Evolutionary conservation across 2,113 vertebrate genomes (phyloP), one percentile per base, ranked within the genome.

Genomic region (Megalops atlanticus): DNA sequence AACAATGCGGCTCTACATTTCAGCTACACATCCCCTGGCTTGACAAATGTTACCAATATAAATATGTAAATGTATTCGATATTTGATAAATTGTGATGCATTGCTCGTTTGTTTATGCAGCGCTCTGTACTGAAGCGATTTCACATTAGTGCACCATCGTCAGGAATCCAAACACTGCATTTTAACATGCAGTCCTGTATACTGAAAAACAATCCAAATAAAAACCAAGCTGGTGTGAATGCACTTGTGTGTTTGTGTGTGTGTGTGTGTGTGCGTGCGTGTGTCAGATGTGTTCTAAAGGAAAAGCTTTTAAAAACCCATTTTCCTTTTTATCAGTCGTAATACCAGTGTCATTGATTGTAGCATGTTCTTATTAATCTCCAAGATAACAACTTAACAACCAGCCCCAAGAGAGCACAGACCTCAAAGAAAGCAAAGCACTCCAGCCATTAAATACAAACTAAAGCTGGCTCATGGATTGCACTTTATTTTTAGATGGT

Each of bases 41-140:
- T 43, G 40, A 64, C 81, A 76, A 58, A 85, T 64, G 68, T 24
- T n/a, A 41, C 47, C 79, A 73, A 73, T 79, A 81, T 72, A 74
- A 83, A 85, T 73, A 81, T 85, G 80, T 72, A 84, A 80, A 86
- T 86, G 76, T 4, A 6, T 35, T 27, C 24, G 54, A 43, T 40
- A 27, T 11, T 38, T 83, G 76, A 79, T 79, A 64, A 80, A 84
- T 77, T 64, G 31, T 64, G 58, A 77, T 52, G 39, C 49, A 74
- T 78, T 70, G 68, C 39, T 54, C 82, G 39, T 77, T 80, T 83
- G 54, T 52, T 80, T 83, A 41, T 80, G 72, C 76, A 49, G 47
- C 33, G 33, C 38, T 75, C 54, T 73, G 69, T 40, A 54, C 27
- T 78, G n/a, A 58, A n/a, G 52, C 76, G 18, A 6, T 85, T 76